Conservation (phyloP, 2,888 invertebrate species). For the Drosophila mettleri region DNA sequence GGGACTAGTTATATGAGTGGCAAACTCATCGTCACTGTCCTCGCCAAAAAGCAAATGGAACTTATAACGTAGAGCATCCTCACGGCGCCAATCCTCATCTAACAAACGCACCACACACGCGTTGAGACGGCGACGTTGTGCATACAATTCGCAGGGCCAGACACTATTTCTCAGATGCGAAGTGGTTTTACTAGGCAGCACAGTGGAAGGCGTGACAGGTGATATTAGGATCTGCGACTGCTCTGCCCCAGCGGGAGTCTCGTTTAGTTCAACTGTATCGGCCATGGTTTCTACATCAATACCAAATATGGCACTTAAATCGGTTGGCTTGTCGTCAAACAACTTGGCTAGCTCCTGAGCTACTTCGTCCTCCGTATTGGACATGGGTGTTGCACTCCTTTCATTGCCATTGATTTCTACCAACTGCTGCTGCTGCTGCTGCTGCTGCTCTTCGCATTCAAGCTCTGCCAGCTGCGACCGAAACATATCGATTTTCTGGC, state of each 20-base stretch:
- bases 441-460: constrained; percentile 16
- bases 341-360: constrained; percentile 76
- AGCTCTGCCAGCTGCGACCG: constrained; percentile 66
- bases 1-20: constrained; percentile 74
- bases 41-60: constrained; percentile 81
- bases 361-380: constrained; percentile 67
- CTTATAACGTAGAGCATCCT: constrained; percentile 70
- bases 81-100: constrained; percentile 81
- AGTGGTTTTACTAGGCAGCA: not conserved
- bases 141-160: constrained; percentile 83
- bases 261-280: not conserved
- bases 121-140: constrained; percentile 71
- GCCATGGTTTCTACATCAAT: constrained; percentile 53
- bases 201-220: constrained; percentile 29
- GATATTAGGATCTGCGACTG: constrained; percentile 17
- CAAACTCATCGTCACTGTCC: constrained; percentile 83
- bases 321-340: constrained; percentile 77
- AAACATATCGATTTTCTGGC: constrained; percentile 82
- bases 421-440: constrained; percentile 1
- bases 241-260: not conserved
- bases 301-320: constrained; percentile 82
- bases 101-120: constrained; percentile 68
- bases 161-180: constrained; percentile 74
- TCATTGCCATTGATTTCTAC: constrained; percentile 1
- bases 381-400: constrained; percentile 10